Percentiles rank a stretch among this genome's conserved stretches.
Conservation (phyloP, 2,888 invertebrate species). For the Drosophila borealis region DNA sequence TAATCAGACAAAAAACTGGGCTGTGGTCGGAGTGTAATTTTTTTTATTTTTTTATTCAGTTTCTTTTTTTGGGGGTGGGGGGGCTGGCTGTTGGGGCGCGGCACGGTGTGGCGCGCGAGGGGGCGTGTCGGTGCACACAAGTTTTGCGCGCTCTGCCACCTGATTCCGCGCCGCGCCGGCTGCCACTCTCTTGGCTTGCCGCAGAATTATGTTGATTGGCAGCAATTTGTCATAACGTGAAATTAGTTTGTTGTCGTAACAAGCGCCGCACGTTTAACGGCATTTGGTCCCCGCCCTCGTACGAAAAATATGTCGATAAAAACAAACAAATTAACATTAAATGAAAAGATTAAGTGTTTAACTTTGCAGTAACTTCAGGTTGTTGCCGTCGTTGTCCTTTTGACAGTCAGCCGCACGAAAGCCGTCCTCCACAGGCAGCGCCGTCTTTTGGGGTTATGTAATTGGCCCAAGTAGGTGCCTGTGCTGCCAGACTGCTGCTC, state of each 20-base stretch:
- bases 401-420: slow-evolving; percentile 47
- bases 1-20: slow-evolving; percentile 55
- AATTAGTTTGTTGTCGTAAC: slow-evolving; percentile 82
- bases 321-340: slow-evolving; percentile 81
- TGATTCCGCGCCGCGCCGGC: slow-evolving; percentile 15
- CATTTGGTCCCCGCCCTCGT: slow-evolving; percentile 36
- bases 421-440: slow-evolving; percentile 9
- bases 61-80: not conserved
- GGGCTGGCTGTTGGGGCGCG: not conserved
- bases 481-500: slow-evolving; percentile 1
- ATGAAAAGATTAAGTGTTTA: slow-evolving; percentile 82
- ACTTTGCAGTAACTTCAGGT: slow-evolving; percentile 67
- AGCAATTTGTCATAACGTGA: slow-evolving; percentile 81
- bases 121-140: slow-evolving; percentile 23
- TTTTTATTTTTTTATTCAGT: too few species aligned
- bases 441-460: slow-evolving; percentile 53
- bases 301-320: slow-evolving; percentile 78
- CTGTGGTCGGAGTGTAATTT: not conserved
- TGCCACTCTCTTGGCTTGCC: slow-evolving; percentile 72
- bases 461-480: slow-evolving; percentile 48
- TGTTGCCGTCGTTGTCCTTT: slow-evolving; percentile 24
- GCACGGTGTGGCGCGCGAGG: not conserved
- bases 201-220: slow-evolving; percentile 79
- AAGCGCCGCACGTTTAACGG: slow-evolving; percentile 76
- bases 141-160: slow-evolving; percentile 33